Evolutionary conservation across 2,888 invertebrate genomes (phyloP), one percentile per base, ranked within the genome.

Genomic region (Bombylius discolor): DNA sequence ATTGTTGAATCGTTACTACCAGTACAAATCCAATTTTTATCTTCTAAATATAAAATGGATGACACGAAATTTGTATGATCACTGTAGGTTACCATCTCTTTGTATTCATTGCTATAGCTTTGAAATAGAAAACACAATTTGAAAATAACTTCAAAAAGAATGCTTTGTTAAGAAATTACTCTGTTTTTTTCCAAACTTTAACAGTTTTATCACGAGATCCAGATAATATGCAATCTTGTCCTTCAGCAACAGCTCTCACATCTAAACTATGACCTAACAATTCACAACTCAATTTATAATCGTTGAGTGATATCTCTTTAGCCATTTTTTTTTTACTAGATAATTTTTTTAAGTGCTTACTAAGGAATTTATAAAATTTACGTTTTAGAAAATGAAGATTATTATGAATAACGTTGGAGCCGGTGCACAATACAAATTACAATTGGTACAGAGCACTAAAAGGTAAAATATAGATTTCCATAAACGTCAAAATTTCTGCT

Each of bases 1-100:
- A 97, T 89, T 12, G 81, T 81, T 59, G 83, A 83, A 71, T 96
- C 96, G 73, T 94, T 89, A 66, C 94, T 89, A 23, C 93, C 95
- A 5, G 94, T 92, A 54, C 91, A 76, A 53, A 96, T 84, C 56
- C 91, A 76, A 57, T 84, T 81, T 1, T 89, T 87, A 67, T 81
- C 76, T 49, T 86, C 83, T 63, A 92, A 68, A 68, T 85, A 85
- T 67, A 86, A 85, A 2, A 94, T 85, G 63, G 85, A 82, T 0
- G 87, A 85, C 0, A 96, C 89, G 70, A 90, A 96, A 70, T 91
- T 91, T 53, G 79, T 81, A 68, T 95, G 94, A 34, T 91, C 91
- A 65, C 79, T 80, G 64, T 87, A 81, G 1, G 85, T 84, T 53
- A 83, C 80, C 51, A 48, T 34, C n/a, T 51, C 14, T 42, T 44